A percentile compares a stretch with the other conserved stretches of the same genome.
Evolutionary conservation across 2,113 vertebrate genomes (phyloP).

Genomic region (Hystrix cristata): DNA sequence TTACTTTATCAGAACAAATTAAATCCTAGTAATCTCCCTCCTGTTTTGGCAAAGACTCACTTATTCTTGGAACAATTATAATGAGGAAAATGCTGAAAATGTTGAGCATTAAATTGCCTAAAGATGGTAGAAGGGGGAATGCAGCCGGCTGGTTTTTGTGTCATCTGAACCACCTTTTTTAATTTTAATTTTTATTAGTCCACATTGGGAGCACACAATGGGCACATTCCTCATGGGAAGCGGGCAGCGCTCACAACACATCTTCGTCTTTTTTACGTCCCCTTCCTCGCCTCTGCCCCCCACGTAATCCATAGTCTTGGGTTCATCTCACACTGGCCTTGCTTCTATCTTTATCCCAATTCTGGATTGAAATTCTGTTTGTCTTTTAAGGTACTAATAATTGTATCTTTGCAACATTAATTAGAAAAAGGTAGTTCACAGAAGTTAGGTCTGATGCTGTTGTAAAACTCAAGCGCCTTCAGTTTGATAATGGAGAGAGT

Average conservation of each 20-base stretch:
- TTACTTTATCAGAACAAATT: conserved; percentile 34
- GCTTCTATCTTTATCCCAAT: neutral
- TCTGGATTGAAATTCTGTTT: neutral
- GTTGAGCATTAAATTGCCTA: neutral
- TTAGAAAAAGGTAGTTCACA: neutral
- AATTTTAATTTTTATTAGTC: neutral
- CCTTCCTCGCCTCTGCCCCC: neutral
- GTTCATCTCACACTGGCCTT: neutral
- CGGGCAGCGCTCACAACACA: neutral
- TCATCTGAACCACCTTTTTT: neutral
- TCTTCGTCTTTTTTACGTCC: neutral
- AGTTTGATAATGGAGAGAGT: neutral
- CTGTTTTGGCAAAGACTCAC: neutral
- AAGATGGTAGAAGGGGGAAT: neutral
- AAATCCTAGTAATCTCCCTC: neutral
- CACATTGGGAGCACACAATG: neutral
- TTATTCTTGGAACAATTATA: neutral
- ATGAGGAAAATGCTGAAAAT: neutral
- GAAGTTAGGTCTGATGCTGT: conserved; percentile 14
- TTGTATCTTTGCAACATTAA: conserved; percentile 29
- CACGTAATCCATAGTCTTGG: too few species aligned
- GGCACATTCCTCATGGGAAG: neutral
- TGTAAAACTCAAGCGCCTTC: neutral
- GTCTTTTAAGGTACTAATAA: neutral
- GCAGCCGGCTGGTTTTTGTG: neutral